Conservation (phyloP, 2,888 invertebrate species). For the Dexiosoma caninum region DNA sequence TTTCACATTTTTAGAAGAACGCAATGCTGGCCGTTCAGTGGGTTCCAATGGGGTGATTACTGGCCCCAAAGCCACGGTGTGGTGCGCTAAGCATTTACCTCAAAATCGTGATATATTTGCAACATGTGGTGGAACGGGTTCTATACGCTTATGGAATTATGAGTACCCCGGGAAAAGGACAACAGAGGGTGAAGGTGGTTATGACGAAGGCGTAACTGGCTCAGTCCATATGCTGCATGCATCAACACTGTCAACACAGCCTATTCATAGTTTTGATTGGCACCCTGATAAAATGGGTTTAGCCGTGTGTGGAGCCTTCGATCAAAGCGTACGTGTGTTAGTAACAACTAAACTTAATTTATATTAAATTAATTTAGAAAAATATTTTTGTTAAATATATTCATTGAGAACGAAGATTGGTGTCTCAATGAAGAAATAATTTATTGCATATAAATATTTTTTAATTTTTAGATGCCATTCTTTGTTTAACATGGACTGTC, state of each 20-base stretch:
- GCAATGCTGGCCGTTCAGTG: slow-evolving; percentile 76
- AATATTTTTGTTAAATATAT: neutral
- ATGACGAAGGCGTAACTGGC: slow-evolving; percentile 87
- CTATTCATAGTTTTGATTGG: slow-evolving; percentile 94
- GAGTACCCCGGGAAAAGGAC: slow-evolving; percentile 88
- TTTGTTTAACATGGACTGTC: slow-evolving; percentile 67
- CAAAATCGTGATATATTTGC: slow-evolving; percentile 96
- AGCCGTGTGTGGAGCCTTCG: slow-evolving; percentile 92
- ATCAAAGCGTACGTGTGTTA: slow-evolving; percentile 91
- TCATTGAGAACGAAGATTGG: neutral
- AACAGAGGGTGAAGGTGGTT: slow-evolving; percentile 84
- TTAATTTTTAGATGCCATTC: slow-evolving; percentile 65
- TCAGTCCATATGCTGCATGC: slow-evolving; percentile 87
- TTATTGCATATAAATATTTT: neutral
- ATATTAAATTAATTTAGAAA: slow-evolving; percentile 66
- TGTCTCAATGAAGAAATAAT: neutral
- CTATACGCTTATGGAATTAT: slow-evolving; percentile 97
- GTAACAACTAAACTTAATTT: slow-evolving; percentile 92
- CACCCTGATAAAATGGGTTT: slow-evolving; percentile 92
- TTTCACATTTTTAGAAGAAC: slow-evolving; percentile 83
- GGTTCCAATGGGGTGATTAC: slow-evolving; percentile 77
- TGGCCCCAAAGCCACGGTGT: slow-evolving; percentile 90
- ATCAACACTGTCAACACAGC: slow-evolving; percentile 89
- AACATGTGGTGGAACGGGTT: slow-evolving; percentile 93
- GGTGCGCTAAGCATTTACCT: slow-evolving; percentile 92